Percentiles rank a stretch among this genome's conserved stretches.
Conservation (phyloP, 2,113 vertebrate species). For the Hyla sarda region DNA sequence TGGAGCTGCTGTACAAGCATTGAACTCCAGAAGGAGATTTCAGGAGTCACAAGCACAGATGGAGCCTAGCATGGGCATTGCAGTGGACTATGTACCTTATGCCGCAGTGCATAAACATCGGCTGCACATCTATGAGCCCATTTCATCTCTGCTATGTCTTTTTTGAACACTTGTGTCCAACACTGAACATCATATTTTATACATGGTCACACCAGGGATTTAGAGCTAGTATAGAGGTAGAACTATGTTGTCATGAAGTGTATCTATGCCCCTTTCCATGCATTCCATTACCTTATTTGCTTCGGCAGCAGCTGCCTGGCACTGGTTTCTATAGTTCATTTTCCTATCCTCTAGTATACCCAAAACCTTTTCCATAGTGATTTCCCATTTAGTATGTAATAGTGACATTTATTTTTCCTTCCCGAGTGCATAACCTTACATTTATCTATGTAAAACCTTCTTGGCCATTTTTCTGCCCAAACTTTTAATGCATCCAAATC, state of each 20-base stretch:
- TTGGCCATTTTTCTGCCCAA: background rate
- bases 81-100: no score
- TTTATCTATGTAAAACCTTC: background rate
- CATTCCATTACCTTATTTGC: background rate
- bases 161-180: background rate
- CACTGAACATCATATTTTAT: background rate
- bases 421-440: background rate
- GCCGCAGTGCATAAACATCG: no score
- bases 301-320: background rate
- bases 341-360: background rate
- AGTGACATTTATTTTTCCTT: background rate
- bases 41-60: no score
- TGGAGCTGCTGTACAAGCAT: no score
- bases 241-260: background rate
- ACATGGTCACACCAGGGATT: background rate
- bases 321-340: background rate
- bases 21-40: no score
- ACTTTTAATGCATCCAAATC: background rate
- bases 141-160: no score
- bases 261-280: background rate
- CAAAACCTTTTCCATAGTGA: background rate
- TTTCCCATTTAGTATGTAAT: background rate
- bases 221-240: background rate
- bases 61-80: no score
- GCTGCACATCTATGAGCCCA: no score